Base-by-base conservation (phyloP, 92 coral and sea anemone species). In the Porites divaricata region DNA sequence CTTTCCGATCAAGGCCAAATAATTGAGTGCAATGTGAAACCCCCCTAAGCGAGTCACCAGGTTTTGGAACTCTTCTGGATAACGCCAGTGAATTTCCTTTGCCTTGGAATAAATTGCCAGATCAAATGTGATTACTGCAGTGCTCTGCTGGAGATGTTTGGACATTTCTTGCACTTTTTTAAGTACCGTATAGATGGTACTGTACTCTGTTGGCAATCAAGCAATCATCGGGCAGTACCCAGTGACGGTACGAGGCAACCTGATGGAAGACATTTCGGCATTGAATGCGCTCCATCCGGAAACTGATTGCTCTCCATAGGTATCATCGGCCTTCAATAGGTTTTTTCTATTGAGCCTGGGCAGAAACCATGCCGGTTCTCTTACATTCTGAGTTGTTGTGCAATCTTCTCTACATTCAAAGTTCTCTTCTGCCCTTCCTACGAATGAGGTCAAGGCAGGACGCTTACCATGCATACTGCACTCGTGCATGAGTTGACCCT, bases 141-240 rank as follows among this genome's bases (percentile, higher is more conserved):
- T 28, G 25, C 61, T 14, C 82, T 84, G 83, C 19, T 54, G 50
- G 21, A 84, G 50, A 48, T 20, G 49, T 28, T 22, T 20, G 4
- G 41, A 25, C 48, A 75, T 74, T 24, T 22, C 54, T 53, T 84
- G 82, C 41, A 65, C 64, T 6, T 52, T 26, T 70, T 81, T 92
- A 4, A 89, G 80, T 24, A 72, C 85, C 15, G 88, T 77, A 80
- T 89, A 86, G 14, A 92, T 80, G 10, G 95, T 92, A 67, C 91
- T 92, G 83, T 64, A 92, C 74, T 89, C 93, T 41, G 93, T 80
- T 2, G 89, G 71, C 3, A 88, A 86, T 20, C 91, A 91, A 25
- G 84, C 63, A 23, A 92, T 92, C 93, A 92, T 82, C 66, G 89
- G 95, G 67, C 91, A 92, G 69, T 92, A 92, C 9, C 95, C 93